Conservation (phyloP, 2,888 invertebrate genomes). For the Lobophora halterata region DNA sequence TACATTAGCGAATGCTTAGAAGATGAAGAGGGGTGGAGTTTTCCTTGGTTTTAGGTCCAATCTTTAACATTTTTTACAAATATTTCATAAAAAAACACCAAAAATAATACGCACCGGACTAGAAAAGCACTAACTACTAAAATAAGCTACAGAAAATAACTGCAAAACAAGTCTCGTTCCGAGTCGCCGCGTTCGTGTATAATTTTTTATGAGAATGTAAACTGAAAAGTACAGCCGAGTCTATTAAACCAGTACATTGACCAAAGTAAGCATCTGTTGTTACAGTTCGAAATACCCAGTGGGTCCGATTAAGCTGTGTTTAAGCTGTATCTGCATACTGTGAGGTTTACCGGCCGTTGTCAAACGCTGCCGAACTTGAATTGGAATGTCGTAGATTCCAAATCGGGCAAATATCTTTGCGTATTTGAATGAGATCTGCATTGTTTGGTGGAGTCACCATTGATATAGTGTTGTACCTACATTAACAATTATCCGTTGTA, state of each 20-base stretch:
- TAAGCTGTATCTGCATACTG: slow-evolving; percentile 25
- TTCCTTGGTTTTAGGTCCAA: no score
- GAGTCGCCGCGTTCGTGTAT: slow-evolving; percentile 4
- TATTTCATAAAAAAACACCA: no score
- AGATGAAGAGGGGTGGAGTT: no score
- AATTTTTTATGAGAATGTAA: slow-evolving; percentile 11
- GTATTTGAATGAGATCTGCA: slow-evolving; percentile 10
- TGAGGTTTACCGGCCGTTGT: slow-evolving; percentile 29
- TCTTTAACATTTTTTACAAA: no score
- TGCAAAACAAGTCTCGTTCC: slow-evolving; percentile 4
- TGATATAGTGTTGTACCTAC: no score
- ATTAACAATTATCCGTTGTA: no score
- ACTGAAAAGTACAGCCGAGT: slow-evolving; percentile 7
- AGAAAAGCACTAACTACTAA: no score
- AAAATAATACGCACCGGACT: no score
- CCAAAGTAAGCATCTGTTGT: slow-evolving; percentile 23
- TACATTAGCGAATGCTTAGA: no score
- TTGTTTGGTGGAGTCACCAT: slow-evolving; percentile 8
- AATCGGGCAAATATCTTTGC: slow-evolving; percentile 57
- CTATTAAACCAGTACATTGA: slow-evolving; percentile 15
- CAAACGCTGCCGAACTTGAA: slow-evolving; percentile 39
- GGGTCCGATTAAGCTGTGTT: slow-evolving; percentile 20
- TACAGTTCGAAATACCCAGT: slow-evolving; percentile 20
- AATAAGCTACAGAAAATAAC: slow-evolving; percentile 2
- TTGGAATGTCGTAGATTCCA: slow-evolving; percentile 44